A percentile compares a stretch with the other conserved stretches of the same genome.
These are phyloP conservation scores for Metaphire vulgaris DNA, from an alignment of 1,140 invertebrate genomes.

Conservation along the genomic window DNA sequence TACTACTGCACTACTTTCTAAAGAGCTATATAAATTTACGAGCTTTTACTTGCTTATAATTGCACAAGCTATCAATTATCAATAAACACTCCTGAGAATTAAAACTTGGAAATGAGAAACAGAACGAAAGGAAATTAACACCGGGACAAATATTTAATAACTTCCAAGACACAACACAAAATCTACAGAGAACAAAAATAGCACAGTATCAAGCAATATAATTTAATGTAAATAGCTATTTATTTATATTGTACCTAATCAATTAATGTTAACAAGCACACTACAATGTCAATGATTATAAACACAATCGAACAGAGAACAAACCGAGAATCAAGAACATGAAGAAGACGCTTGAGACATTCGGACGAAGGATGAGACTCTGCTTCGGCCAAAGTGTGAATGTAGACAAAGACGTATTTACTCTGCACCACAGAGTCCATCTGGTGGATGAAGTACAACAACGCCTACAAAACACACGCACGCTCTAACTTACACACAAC, in stretches of 20 bases:
- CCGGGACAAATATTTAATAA: not conserved
- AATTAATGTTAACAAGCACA: not conserved
- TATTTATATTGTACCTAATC: not conserved
- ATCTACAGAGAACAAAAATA: not conserved
- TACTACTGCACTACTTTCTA: not conserved
- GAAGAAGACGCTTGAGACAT: slow-evolving; percentile 33
- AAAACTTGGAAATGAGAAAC: too few relatives aligned
- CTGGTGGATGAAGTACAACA: slow-evolving; percentile 58
- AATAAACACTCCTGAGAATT: not conserved
- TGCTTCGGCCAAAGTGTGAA: slow-evolving; percentile 40
- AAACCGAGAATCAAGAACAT: not conserved
- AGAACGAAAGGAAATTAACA: too few relatives aligned
- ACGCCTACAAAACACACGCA: slow-evolving; percentile 60
- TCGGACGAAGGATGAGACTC: slow-evolving; percentile 39
- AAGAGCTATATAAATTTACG: not conserved
- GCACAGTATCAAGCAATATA: not conserved
- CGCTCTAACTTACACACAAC: not conserved
- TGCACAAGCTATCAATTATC: not conserved
- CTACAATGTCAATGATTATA: not conserved
- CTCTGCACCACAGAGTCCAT: slow-evolving; percentile 40
- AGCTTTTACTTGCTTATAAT: not conserved
- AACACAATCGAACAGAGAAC: not conserved
- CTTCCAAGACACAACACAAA: not conserved
- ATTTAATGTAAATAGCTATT: not conserved
- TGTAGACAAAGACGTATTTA: slow-evolving; percentile 47